Conservation (phyloP, 2,888 invertebrate species). For the Rambutsinella grinnellia region DNA sequence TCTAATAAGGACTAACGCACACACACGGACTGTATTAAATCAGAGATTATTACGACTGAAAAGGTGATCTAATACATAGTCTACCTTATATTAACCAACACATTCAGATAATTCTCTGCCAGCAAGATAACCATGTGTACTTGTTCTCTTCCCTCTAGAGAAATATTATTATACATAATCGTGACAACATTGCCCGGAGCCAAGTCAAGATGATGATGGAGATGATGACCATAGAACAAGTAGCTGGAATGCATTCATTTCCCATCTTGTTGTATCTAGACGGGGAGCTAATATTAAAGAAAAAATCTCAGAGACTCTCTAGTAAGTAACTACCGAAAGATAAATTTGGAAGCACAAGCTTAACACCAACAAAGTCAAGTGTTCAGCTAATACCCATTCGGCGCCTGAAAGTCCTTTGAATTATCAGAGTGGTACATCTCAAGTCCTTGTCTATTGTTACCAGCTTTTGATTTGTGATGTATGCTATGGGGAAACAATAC, state of each 20-base stretch:
- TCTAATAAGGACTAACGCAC: slow-evolving; percentile 9
- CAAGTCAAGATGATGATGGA: slow-evolving; percentile 20
- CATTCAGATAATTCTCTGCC: not conserved
- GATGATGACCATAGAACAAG: slow-evolving; percentile 32
- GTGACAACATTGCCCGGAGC: slow-evolving; percentile 56
- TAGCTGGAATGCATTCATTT: slow-evolving; percentile 53
- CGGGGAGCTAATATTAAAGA: no score
- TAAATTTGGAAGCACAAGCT: not conserved
- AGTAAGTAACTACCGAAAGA: no score
- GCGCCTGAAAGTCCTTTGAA: slow-evolving; percentile 64
- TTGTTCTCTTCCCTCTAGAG: not conserved
- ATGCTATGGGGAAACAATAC: not conserved
- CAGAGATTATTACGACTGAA: slow-evolving; percentile 53
- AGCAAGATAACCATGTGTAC: not conserved
- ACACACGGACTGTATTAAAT: slow-evolving; percentile 43
- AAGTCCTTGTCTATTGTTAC: slow-evolving; percentile 57
- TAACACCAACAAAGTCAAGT: slow-evolving; percentile 28
- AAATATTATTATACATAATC: slow-evolving; percentile 26
- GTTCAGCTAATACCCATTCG: slow-evolving; percentile 56
- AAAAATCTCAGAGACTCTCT: no score
- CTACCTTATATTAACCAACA: slow-evolving; percentile 42
- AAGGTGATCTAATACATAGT: slow-evolving; percentile 52
- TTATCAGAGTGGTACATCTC: slow-evolving; percentile 58
- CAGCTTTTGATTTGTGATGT: slow-evolving; percentile 4
- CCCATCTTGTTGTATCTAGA: no score